Base-by-base conservation (phyloP, 2,113 vertebrate genomes). In the Stegostoma tigrinum region DNA sequence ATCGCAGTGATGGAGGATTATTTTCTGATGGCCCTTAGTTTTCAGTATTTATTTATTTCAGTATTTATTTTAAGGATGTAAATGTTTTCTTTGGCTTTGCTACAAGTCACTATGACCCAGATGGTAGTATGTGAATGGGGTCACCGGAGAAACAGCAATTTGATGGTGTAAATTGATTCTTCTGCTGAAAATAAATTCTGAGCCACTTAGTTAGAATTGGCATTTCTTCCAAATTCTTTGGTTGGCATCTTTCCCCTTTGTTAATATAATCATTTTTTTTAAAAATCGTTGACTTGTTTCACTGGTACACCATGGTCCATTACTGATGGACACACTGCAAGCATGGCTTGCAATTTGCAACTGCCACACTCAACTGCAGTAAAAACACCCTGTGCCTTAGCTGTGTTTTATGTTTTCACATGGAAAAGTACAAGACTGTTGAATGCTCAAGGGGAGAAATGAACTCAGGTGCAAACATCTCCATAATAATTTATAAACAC, bases 161-260 rank as follows among this genome's bases (percentile, higher is more conserved):
- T 24, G 21, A 70, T 68, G 66, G 12, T 94, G 93, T 70, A 94
- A 94, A 94, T 45, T 94, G 66, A 72, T 94, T 94, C 66, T 94
- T 94, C 66, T 48, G 66, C 67, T 68, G 38, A 24, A 94, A 45
- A 94, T 94, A 2, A 94, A 94, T 94, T 70, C 38, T 70, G 38
- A 70, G 42, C 93, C 93, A 94, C 66, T 94, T 10, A 68, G 48
- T n/a, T 90, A 90, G n/a, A 94, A 70, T 68, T 94, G 93, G 66
- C 93, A 70, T 70, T 94, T 94, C 67, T 42, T n/a, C 42, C 66
- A 94, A 94, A 94, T 94, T 67, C 66, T 70, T 23, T 45, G 24
- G n/a, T 70, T 94, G 93, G 93, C 93, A 38, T 42, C 64, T 94
- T 70, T 70, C 66, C 70, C 66, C 27, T 34, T 90, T 42, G 30